These are phyloP conservation scores for Falco biarmicus DNA, from an alignment of 2,797 vertebrate genomes.

Conservation along the genomic window DNA sequence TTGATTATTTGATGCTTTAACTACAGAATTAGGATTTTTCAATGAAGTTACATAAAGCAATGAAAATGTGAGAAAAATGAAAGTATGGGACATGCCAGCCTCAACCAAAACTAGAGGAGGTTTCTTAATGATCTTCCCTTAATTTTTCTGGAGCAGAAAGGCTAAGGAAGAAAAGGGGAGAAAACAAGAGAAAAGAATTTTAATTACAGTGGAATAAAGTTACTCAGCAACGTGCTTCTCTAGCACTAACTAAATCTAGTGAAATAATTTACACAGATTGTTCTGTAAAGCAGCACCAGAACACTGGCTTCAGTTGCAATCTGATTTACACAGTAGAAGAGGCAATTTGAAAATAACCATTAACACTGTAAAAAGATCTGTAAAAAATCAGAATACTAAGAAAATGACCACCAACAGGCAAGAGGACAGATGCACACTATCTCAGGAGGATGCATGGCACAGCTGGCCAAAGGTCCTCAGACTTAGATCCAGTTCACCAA, in stretches of 20 bases:
- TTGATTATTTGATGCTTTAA: background rate
- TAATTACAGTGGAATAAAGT: background rate
- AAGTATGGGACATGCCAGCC: background rate
- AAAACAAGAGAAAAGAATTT: background rate
- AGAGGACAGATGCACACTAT: background rate
- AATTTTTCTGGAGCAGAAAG: background rate
- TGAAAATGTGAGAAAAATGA: background rate
- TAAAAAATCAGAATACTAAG: background rate
- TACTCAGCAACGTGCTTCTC: background rate
- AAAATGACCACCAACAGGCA: background rate
- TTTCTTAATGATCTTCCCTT: background rate
- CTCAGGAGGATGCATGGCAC: too few relatives aligned
- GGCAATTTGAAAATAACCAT: background rate
- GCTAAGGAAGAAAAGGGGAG: background rate
- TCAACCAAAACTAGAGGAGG: background rate
- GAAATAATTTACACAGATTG: background rate
- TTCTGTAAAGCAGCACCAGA: background rate
- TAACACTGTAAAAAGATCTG: background rate
- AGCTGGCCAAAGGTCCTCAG: too few relatives aligned
- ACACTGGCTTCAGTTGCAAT: background rate
- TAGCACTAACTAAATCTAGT: background rate
- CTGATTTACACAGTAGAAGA: background rate
- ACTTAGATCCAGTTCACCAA: too few relatives aligned
- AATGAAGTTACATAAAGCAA: background rate
- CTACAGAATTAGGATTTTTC: background rate